Conservation (phyloP, 1,140 invertebrate species). For the Drosophila cardini region DNA sequence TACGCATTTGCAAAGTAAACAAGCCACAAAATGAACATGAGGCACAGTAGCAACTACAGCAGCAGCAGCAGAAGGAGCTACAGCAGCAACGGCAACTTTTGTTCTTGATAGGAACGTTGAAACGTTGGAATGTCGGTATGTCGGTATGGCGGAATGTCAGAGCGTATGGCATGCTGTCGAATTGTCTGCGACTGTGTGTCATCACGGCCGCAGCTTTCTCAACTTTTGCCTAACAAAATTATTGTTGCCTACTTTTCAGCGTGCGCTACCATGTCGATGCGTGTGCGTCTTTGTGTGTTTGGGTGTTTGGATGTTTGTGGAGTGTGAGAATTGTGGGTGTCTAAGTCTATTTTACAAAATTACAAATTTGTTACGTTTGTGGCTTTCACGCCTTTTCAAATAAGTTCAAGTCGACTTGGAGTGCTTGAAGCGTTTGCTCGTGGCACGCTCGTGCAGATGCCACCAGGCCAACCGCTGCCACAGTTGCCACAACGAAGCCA, state of each 20-base stretch:
- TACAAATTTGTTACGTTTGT: conserved; percentile 81
- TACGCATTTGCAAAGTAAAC: conserved; percentile 75
- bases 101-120: neutral
- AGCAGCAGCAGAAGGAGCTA: neutral
- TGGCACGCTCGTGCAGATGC: neutral
- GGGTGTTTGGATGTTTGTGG: neutral
- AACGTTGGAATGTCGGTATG: neutral
- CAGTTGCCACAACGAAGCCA: conserved; percentile 6
- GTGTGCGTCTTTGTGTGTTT: conserved; percentile 1
- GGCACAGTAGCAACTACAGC: conserved; percentile 29
- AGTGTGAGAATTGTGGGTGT: conserved; percentile 14
- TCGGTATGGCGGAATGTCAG: neutral
- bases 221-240: conserved; percentile 62
- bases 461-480: neutral
- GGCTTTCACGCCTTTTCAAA: conserved; percentile 73
- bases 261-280: conserved; percentile 12
- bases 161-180: conserved; percentile 42
- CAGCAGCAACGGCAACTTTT: neutral
- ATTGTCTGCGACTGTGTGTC: conserved; percentile 54
- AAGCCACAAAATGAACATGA: conserved; percentile 79
- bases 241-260: conserved; percentile 65
- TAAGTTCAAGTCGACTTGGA: conserved; percentile 48
- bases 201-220: conserved; percentile 38
- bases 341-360: conserved; percentile 78
- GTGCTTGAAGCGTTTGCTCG: conserved; percentile 16